phyloP scores from a whole-genome alignment of 2,113 vertebrate species.

The Forbesichthys agassizii region DNA sequence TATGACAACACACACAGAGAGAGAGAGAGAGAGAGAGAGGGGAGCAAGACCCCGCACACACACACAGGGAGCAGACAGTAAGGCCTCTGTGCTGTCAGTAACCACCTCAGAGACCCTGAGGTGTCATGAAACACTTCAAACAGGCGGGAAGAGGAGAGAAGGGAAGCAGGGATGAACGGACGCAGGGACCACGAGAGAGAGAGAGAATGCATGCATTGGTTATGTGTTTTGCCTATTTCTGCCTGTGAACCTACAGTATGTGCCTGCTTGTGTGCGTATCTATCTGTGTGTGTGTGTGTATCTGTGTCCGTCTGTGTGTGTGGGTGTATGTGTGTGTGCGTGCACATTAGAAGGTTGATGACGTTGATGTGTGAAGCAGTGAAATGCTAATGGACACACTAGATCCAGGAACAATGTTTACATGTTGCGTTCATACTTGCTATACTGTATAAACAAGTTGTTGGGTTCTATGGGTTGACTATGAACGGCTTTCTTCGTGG shows the following conservation, averaged over 20 bases:
- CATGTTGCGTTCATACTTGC: too few species aligned
- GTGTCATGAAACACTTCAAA: slow-evolving; percentile 64
- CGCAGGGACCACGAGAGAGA: slow-evolving; percentile 34
- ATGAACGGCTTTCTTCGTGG: too few species aligned
- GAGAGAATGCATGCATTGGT: not conserved
- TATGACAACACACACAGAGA: slow-evolving; percentile 44
- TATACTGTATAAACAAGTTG: too few species aligned
- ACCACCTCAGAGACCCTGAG: slow-evolving; percentile 56
- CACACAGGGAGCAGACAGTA: slow-evolving; percentile 23
- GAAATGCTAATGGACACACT: too few species aligned
- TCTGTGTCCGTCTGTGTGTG: not conserved
- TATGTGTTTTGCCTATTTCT: not conserved
- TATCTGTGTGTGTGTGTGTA: not conserved
- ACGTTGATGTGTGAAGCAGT: too few species aligned
- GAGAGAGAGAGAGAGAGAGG: not conserved
- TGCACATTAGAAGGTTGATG: too few species aligned
- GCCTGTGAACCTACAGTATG: not conserved
- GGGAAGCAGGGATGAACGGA: slow-evolving; percentile 13
- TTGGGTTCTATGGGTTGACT: too few species aligned
- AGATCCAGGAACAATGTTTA: too few species aligned
- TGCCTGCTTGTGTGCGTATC: too few species aligned
- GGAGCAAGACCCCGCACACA: slow-evolving; percentile 4
- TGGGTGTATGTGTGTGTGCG: too few species aligned
- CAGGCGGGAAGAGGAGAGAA: slow-evolving; percentile 4
- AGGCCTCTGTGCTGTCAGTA: slow-evolving; percentile 55